Evolutionary conservation across 2,113 vertebrate genomes (phyloP).

Genomic region (Gnathonemus echidnorhynchus): DNA sequence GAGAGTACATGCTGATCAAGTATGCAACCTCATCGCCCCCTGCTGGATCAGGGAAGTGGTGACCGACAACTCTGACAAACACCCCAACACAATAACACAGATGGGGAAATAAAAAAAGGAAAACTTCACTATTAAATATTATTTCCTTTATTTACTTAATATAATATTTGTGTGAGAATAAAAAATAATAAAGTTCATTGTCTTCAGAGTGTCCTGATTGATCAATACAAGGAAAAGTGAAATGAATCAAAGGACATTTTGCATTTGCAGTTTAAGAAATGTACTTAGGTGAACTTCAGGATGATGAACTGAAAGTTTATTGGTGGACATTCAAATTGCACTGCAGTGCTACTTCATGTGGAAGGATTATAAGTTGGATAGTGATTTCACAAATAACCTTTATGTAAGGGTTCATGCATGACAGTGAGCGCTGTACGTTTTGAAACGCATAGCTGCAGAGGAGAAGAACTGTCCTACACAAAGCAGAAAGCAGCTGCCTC

Average conservation of each 20-base stretch:
- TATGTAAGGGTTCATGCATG: not conserved
- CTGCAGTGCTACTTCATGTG: not conserved
- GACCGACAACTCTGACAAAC: not conserved
- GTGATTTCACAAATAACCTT: not conserved
- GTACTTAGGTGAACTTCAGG: not conserved
- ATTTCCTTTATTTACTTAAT: not conserved
- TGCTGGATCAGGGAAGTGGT: not conserved
- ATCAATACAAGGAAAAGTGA: not conserved
- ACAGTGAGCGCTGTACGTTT: not conserved
- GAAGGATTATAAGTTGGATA: not conserved
- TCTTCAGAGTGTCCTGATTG: not conserved
- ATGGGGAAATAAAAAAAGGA: not conserved
- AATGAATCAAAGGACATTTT: not conserved
- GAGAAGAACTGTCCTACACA: not conserved
- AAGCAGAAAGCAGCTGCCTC: not conserved
- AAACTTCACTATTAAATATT: not conserved
- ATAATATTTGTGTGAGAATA: not conserved
- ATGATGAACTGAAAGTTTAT: not conserved
- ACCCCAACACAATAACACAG: not conserved
- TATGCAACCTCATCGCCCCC: not conserved
- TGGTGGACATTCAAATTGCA: not conserved
- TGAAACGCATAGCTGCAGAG: not conserved
- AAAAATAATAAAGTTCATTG: not conserved
- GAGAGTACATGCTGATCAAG: not conserved
- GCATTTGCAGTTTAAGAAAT: not conserved